Percentiles rank a stretch among this genome's conserved stretches.
Evolutionary conservation across 2,888 invertebrate species (phyloP).

Genomic region (Theretra japonica): DNA sequence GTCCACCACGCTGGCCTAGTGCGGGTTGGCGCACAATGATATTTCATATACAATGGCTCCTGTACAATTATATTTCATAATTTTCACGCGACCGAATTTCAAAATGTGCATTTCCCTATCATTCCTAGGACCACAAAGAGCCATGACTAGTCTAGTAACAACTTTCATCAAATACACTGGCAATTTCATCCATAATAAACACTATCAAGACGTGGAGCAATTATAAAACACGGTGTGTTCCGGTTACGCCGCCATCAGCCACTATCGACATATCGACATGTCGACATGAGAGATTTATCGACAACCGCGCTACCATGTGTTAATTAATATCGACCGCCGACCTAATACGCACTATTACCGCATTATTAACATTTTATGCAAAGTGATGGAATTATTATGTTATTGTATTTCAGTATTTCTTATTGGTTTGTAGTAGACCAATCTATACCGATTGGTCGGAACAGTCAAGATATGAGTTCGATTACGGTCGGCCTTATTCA

Average conservation of each 20-base stretch:
- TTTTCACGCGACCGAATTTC: no score
- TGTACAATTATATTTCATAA: no score
- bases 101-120: no score
- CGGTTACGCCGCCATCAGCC: conserved; percentile 27
- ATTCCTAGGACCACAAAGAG: not conserved
- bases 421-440: no score
- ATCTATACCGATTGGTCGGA: no score
- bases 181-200: conserved; percentile 25
- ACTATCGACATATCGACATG: conserved; percentile 58
- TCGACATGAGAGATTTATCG: conserved; percentile 73
- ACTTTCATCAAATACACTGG: conserved; percentile 2
- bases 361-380: conserved; percentile 11
- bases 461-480: no score
- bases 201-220: conserved; percentile 33
- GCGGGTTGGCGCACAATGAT: no score
- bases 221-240: conserved; percentile 31
- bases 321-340: conserved; percentile 69
- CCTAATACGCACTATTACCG: conserved; percentile 45
- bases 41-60: no score
- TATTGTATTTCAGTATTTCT: not conserved
- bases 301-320: conserved; percentile 67
- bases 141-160: not conserved
- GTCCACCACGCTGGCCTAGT: no score
- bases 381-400: not conserved
- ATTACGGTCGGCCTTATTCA: no score